phyloP scores from a whole-genome alignment of 2,888 invertebrate species.

The Parascotia fuliginaria region DNA sequence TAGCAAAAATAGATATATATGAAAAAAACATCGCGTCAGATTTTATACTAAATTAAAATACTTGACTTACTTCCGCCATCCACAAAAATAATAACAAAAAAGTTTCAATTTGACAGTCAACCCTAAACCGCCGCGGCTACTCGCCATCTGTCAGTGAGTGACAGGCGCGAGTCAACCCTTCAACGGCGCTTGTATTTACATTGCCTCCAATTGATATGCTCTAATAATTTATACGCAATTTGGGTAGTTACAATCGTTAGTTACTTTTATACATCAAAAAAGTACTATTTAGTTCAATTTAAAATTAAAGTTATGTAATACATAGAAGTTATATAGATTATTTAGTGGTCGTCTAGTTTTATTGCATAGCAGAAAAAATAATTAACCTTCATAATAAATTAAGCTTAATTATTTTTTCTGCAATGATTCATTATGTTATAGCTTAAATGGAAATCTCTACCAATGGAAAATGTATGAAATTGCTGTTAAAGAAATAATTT shows the following conservation, averaged over 20 bases:
- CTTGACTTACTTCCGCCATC: slow-evolving; percentile 35
- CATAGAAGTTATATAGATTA: no score
- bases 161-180: slow-evolving; percentile 49
- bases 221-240: slow-evolving; percentile 34
- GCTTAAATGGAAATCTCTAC: no score
- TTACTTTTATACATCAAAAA: background rate
- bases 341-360: no score
- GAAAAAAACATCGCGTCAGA: slow-evolving; percentile 3
- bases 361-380: no score
- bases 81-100: slow-evolving; percentile 27
- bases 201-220: slow-evolving; percentile 37
- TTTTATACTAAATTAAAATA: slow-evolving; percentile 23
- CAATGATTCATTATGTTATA: no score
- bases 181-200: slow-evolving; percentile 43
- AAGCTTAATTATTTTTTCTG: no score
- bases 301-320: no score
- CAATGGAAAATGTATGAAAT: no score
- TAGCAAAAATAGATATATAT: background rate
- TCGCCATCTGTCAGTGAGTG: slow-evolving; percentile 65
- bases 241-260: background rate
- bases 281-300: no score
- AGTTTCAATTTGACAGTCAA: slow-evolving; percentile 38
- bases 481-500: no score
- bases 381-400: no score
- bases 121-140: slow-evolving; percentile 47